Base-by-base conservation (phyloP, 1,140 invertebrate genomes). In the Bombyx mandarina region DNA sequence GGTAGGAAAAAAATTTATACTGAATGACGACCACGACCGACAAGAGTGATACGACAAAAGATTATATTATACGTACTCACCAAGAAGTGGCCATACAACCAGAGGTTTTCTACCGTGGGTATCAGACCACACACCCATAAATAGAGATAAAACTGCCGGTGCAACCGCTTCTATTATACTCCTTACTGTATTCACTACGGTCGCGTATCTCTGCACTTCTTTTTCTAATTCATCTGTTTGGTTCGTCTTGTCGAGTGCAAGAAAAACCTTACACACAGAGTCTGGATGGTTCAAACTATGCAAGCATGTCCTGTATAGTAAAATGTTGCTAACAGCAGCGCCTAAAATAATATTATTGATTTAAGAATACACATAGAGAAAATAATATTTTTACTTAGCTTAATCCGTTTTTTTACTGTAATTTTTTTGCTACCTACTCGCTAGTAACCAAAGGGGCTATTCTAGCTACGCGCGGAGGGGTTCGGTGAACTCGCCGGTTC, bases 81-180 rank as follows among this genome's bases (percentile, higher is more conserved):
- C 84, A 59, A 87, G 69, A 51, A 87, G 58, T n/a, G 84, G 78
- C 84, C 84, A 87, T 6, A 93, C 70, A 18, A 94, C 69, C 53
- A 94, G 69, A 7, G 92, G 92, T 71, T 93, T 93, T n/a, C 93
- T 89, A 48, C 93, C 93, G 80, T 93, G 89, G 51, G 86, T 89
- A 72, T 94, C 93, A 60, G 92, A 94, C 93, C 93, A 94, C 6
- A 92, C 91, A 43, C 93, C 93, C 22, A 94, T 72, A 65, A 93
- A 93, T 1, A 93, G 76, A 22, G 91, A 90, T 5, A 93, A 74
- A 7, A 93, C 60, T 0, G 92, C 90, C 2, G 92, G 91, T 45
- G 91, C 82, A 59, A 93, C 77, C 47, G 89, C 90, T 65, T 92
- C 90, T 42, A 94, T 67, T 0, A 93, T 75, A 12, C 88, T 89